Conservation (phyloP, 2,888 invertebrate species). For the Caenorhabditis sp. region DNA sequence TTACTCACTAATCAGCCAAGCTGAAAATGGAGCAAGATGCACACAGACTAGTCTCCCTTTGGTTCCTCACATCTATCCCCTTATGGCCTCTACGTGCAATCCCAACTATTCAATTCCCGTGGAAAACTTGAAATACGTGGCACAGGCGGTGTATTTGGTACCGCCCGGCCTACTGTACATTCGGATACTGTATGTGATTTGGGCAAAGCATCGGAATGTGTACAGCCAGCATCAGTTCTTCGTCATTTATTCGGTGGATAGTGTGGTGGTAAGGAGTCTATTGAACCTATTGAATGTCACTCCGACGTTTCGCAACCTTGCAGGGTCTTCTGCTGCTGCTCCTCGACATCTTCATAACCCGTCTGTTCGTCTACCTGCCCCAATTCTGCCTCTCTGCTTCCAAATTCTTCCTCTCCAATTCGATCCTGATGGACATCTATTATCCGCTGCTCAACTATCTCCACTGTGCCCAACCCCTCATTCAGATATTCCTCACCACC, state of each 20-base stretch:
- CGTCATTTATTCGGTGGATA: conserved; percentile 42
- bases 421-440: conserved; percentile 37
- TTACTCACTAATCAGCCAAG: neutral
- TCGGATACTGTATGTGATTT: conserved; percentile 44
- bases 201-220: conserved; percentile 27
- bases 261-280: conserved; percentile 28
- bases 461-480: conserved; percentile 34
- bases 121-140: conserved; percentile 31
- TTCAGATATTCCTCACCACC: conserved; percentile 48
- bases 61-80: neutral
- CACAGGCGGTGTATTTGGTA: conserved; percentile 26
- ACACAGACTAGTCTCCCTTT: neutral
- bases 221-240: conserved; percentile 47
- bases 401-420: conserved; percentile 20
- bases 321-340: conserved; percentile 44
- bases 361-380: conserved; percentile 49
- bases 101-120: neutral
- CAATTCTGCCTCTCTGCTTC: conserved; percentile 30
- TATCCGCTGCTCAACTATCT: conserved; percentile 52
- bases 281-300: neutral
- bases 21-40: conserved; percentile 2
- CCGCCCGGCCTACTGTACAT: conserved; percentile 28
- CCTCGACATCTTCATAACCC: conserved; percentile 43
- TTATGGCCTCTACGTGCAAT: neutral
- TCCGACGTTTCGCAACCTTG: neutral